A percentile compares a stretch with the other conserved stretches of the same genome.
Evolutionary conservation across 1,140 invertebrate genomes (phyloP).

Genomic region (Mycetomoellerius zeteki): DNA sequence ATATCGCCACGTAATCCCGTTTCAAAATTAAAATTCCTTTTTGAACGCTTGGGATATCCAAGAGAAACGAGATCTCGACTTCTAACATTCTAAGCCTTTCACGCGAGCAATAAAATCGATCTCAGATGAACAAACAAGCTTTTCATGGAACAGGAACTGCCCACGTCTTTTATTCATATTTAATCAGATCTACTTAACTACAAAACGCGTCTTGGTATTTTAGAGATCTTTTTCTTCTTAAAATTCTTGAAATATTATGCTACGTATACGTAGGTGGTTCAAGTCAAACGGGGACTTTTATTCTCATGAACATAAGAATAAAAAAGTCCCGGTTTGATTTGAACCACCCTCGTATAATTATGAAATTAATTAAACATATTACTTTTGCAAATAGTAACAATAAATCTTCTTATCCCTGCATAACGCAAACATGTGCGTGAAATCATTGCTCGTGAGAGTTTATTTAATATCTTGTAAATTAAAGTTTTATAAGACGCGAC

Average conservation of each 20-base stretch:
- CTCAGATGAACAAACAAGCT: not conserved
- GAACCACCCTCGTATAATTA: no score
- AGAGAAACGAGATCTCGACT: conserved; percentile 11
- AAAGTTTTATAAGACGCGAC: conserved; percentile 42
- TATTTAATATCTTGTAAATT: conserved; percentile 40
- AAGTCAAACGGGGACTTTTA: no score
- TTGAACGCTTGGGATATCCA: not conserved
- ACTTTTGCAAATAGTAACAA: not conserved
- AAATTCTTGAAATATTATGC: not conserved
- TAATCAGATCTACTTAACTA: not conserved
- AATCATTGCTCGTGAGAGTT: not conserved
- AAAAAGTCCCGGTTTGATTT: no score
- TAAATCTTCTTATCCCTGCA: not conserved
- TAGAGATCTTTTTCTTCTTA: not conserved
- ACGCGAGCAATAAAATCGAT: not conserved
- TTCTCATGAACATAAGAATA: no score
- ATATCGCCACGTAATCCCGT: not conserved
- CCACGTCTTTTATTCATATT: not conserved
- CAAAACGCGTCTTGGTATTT: not conserved
- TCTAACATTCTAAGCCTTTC: conserved; percentile 1
- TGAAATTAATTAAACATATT: not conserved
- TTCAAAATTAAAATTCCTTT: conserved; percentile 10
- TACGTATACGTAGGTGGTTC: no score
- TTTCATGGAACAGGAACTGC: not conserved
- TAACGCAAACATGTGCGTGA: not conserved